Base-by-base conservation (phyloP, 2,888 invertebrate genomes). In the Spicauda simplicius region DNA sequence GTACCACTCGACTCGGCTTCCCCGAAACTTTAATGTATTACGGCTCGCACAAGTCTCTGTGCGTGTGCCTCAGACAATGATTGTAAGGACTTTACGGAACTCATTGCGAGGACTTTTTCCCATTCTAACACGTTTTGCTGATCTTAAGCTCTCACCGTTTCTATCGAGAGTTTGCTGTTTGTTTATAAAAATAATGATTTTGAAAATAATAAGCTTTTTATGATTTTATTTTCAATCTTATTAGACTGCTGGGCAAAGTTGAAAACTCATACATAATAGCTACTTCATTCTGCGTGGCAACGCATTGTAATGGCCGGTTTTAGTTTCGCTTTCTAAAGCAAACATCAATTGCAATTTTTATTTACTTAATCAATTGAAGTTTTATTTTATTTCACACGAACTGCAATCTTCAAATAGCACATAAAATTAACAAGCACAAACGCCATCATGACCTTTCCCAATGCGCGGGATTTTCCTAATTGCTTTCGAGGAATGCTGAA, bases 1-100 rank as follows among this genome's bases (percentile, higher is more conserved):
- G 70, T 72, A 73, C 70, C 73, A 63, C 67, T 64, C 64, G 30
- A 64, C 53, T 71, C 57, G 37, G 59, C 57, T 56, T 45, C 25
- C 37, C 60, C 25, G 45, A 58, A 69, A 57, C 63, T 60, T 41
- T 56, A 45, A 55, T 69, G 33, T 65, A 37, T 45, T 53, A 56
- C 19, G 25, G 50, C 11, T 18, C 20, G 52, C 52, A 50, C 52
- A 11, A 57, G 50, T 52, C 16, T 48, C 57, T 20, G 20, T 57
- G 48, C 25, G 57, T 57, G 54, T 20, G 20, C 45, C 45, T 3
- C n/a, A 6, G n/a, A 45, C 41, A 14, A 41, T 41, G 41, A 45
- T 1, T 7, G 14, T n/a, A 45, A n/a, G 5, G 45, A 45, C 45
- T 45, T n/a, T n/a, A 2, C n/a, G n/a, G n/a, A 45, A 37, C 37